Evolutionary conservation across 2,113 vertebrate genomes (phyloP).

Genomic region (Chlamydotis undulata): DNA sequence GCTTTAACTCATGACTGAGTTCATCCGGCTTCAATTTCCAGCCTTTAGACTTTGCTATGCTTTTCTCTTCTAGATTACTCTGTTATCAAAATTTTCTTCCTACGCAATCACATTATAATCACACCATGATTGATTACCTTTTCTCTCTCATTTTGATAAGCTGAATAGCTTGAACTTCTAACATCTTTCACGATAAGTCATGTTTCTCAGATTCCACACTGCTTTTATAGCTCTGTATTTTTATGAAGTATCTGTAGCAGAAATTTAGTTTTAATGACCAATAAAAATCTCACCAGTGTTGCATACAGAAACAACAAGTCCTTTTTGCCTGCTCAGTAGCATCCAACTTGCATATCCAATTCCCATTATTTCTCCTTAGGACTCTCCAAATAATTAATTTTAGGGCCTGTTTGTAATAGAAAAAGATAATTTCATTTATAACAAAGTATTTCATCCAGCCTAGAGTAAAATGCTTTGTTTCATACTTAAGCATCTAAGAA

Average conservation of each 20-base stretch:
- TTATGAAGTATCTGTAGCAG: neutral
- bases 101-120: neutral
- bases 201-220: neutral
- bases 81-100: neutral
- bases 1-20: neutral
- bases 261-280: neutral
- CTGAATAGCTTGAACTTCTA: neutral
- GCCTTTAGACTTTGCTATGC: neutral
- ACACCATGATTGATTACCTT: neutral
- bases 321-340: neutral
- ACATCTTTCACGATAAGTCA: neutral
- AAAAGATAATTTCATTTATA: slow-evolving; percentile 10
- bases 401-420: neutral
- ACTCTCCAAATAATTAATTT: slow-evolving; percentile 20
- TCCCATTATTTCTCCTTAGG: slow-evolving; percentile 18
- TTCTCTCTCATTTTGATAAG: neutral
- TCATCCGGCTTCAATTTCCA: neutral
- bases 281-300: neutral
- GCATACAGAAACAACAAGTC: neutral
- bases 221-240: neutral
- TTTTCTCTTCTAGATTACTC: neutral
- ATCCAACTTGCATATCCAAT: neutral
- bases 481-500: neutral
- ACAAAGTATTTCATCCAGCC: neutral
- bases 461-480: neutral